These are phyloP conservation scores for Zalophus californianus DNA, from an alignment of 2,797 vertebrate genomes.

Conservation along the genomic window DNA sequence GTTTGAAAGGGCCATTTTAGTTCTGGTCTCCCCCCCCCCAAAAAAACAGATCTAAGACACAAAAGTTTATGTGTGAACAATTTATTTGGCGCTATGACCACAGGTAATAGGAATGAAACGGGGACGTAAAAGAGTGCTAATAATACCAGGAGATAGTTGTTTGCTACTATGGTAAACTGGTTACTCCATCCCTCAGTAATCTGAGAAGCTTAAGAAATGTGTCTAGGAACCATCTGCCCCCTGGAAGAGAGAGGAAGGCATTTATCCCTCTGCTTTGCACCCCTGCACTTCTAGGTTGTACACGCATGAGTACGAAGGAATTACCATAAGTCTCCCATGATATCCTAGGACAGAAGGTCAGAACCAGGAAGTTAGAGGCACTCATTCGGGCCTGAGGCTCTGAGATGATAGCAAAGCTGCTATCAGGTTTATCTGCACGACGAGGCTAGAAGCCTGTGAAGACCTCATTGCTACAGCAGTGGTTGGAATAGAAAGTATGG, in stretches of 20 bases:
- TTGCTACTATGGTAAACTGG: not conserved
- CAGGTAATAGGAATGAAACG: not conserved
- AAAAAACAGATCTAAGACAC: not conserved
- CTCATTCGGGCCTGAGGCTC: not conserved
- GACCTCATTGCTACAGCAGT: not conserved
- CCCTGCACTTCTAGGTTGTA: not conserved
- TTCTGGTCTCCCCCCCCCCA: not conserved
- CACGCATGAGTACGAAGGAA: not conserved
- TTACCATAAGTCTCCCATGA: not conserved
- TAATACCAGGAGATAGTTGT: not conserved
- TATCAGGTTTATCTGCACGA: not conserved
- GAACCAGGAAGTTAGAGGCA: not conserved
- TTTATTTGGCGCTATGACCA: not conserved
- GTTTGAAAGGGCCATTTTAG: not conserved
- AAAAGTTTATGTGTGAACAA: not conserved
- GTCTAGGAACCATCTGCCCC: not conserved
- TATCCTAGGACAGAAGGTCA: not conserved
- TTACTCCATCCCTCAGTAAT: not conserved
- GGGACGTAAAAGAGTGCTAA: not conserved
- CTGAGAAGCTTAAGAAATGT: not conserved
- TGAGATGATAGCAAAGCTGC: not conserved
- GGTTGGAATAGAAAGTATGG: not conserved
- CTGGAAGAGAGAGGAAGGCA: not conserved
- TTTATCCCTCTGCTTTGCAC: not conserved
- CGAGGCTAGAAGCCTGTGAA: not conserved